Evolutionary conservation across 2,113 vertebrate species (phyloP).

Genomic region (Rhea pennata): DNA sequence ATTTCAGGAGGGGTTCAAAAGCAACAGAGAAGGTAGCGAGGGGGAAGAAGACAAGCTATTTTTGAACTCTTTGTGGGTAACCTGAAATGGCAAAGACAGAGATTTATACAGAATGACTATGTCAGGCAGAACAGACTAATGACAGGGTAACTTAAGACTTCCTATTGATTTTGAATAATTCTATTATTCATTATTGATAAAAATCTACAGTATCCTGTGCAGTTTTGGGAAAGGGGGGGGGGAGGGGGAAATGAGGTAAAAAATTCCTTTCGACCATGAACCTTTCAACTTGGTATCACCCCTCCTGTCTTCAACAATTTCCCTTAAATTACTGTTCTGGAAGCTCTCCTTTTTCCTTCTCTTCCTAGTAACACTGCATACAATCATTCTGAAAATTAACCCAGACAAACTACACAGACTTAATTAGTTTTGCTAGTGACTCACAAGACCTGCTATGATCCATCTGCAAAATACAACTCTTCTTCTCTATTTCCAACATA

Average conservation of each 20-base stretch:
- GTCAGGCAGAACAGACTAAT: background rate
- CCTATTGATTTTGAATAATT: background rate
- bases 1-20: conserved; percentile 12
- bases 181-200: background rate
- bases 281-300: background rate
- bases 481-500: background rate
- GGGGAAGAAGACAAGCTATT: background rate
- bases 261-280: background rate
- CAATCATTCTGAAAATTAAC: background rate
- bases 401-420: background rate
- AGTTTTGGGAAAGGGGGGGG: background rate
- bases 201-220: background rate
- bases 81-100: background rate
- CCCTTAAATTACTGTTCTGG: background rate
- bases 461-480: background rate
- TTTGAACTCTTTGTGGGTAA: background rate
- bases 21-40: background rate
- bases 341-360: background rate
- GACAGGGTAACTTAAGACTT: background rate
- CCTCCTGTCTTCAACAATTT: background rate
- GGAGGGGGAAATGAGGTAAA: no score
- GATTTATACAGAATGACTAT: background rate
- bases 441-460: background rate
- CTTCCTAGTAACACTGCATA: background rate
- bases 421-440: background rate